These are phyloP conservation scores for Anoplophora glabripennis DNA, from an alignment of 1,140 invertebrate species.

Conservation along the genomic window DNA sequence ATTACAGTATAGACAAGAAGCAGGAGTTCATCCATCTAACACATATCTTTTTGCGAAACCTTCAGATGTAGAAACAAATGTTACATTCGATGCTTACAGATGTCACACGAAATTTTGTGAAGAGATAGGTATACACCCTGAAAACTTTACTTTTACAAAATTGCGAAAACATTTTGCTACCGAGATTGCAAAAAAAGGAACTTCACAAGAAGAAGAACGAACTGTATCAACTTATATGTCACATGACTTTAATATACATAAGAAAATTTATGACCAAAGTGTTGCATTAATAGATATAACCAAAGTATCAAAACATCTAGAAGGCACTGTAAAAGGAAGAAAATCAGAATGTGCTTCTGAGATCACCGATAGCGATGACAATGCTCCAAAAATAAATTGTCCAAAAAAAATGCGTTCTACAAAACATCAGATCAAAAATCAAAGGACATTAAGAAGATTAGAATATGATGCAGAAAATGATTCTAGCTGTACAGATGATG, in stretches of 20 bases:
- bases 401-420: too few species aligned
- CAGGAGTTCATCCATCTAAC: neutral
- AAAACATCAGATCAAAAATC: too few species aligned
- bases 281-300: neutral
- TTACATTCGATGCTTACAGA: neutral
- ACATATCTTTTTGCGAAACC: neutral
- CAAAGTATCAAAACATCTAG: neutral
- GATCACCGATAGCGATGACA: too few species aligned
- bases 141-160: neutral
- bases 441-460: too few species aligned
- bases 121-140: neutral
- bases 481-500: too few species aligned
- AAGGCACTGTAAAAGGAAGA: neutral
- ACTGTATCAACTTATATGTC: conserved; percentile 4
- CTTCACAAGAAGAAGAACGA: neutral
- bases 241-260: conserved; percentile 1
- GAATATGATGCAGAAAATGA: too few species aligned
- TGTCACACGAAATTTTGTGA: neutral
- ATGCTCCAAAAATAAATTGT: too few species aligned
- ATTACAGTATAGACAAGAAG: neutral
- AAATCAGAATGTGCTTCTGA: too few species aligned
- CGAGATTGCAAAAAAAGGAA: neutral
- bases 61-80: neutral
- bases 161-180: conserved; percentile 6
- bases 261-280: neutral